Evolutionary conservation across 2,888 invertebrate genomes (phyloP).

Genomic region (Drosophila siamana): DNA sequence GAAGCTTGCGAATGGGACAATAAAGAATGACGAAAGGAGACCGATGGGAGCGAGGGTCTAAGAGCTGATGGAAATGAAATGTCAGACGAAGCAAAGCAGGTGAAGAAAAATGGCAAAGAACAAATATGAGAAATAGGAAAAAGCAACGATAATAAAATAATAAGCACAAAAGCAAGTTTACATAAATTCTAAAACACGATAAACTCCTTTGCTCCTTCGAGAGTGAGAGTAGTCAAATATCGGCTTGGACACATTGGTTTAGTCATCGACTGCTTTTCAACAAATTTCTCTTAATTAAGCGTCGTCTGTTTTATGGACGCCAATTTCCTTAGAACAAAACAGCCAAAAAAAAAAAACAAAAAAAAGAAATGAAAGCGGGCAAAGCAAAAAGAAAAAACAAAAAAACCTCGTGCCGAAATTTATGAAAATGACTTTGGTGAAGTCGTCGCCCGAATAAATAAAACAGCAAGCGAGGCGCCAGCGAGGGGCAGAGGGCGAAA

Average conservation of each 20-base stretch:
- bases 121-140: no score
- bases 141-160: no score
- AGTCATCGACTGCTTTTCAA: constrained; percentile 20
- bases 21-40: not conserved
- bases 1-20: not conserved
- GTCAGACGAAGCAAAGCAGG: no score
- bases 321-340: constrained; percentile 63
- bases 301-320: constrained; percentile 63
- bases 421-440: constrained; percentile 76
- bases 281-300: constrained; percentile 72
- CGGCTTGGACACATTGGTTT: constrained; percentile 11
- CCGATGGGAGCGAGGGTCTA: no score
- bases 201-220: no score
- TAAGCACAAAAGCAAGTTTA: no score
- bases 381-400: constrained; percentile 36
- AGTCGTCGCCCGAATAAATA: constrained; percentile 73
- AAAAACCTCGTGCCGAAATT: constrained; percentile 61
- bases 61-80: no score
- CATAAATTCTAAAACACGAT: no score
- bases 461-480: constrained; percentile 19
- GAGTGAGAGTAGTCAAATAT: constrained; percentile 31
- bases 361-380: constrained; percentile 17
- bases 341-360: constrained; percentile 36
- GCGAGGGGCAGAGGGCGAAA: constrained; percentile 9
- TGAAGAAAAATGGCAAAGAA: no score